Evolutionary conservation across 2,797 vertebrate genomes (phyloP).

Genomic region (Crocodylus rhombifer): DNA sequence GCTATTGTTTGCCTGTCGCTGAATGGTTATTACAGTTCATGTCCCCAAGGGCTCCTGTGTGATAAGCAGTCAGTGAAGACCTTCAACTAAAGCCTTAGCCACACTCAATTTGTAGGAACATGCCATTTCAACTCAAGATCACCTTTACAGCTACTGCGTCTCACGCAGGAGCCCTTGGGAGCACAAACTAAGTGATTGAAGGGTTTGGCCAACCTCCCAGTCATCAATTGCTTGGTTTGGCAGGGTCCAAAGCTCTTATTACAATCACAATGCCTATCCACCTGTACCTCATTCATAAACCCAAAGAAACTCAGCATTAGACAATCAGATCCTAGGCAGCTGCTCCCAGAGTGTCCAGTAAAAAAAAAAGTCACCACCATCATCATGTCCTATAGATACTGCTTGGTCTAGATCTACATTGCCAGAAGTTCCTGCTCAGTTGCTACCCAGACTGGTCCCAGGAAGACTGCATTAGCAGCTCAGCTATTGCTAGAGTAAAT

Average conservation of each 20-base stretch:
- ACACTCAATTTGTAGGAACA: not conserved
- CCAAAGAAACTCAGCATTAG: not conserved
- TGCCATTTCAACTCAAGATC: not conserved
- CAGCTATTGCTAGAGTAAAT: not conserved
- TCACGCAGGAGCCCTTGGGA: not conserved
- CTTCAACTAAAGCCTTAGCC: not conserved
- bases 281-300: not conserved
- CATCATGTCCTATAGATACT: not conserved
- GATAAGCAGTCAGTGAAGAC: not conserved
- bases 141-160: not conserved
- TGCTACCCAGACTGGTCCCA: not conserved
- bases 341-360: not conserved
- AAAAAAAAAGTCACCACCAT: too few species aligned
- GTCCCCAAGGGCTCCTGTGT: too few species aligned
- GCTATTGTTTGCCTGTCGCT: not conserved
- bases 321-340: conserved; percentile 18
- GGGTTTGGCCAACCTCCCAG: not conserved
- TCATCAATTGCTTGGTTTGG: conserved; percentile 27
- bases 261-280: not conserved
- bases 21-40: too few species aligned
- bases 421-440: not conserved
- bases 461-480: not conserved
- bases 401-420: not conserved
- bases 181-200: not conserved
- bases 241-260: not conserved